phyloP scores from a whole-genome alignment of 1,140 invertebrate species.

The Diorhabda sublineata region DNA sequence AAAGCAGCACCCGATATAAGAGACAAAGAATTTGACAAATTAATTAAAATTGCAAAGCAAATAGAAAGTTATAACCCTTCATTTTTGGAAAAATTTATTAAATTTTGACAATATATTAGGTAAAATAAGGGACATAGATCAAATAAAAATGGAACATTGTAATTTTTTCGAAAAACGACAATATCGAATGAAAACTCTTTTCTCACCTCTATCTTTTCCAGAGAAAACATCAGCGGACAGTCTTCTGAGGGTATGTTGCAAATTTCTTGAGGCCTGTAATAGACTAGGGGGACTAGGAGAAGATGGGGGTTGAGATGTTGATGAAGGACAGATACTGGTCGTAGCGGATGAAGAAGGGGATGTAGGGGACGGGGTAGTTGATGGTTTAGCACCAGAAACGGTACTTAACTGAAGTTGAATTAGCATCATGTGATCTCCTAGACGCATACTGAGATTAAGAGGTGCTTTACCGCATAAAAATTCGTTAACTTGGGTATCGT shows the following conservation, averaged over 20 bases:
- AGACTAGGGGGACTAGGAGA: constrained; percentile 50
- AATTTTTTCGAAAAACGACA: no score
- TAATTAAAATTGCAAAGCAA: no score
- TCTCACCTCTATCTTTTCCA: constrained; percentile 50
- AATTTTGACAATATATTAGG: no score
- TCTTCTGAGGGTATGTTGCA: constrained; percentile 87
- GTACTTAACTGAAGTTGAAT: constrained; percentile 91
- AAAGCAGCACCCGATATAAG: no score
- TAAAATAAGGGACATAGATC: no score
- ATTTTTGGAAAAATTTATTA: no score
- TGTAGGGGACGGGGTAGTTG: constrained; percentile 33
- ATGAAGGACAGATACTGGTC: constrained; percentile 41
- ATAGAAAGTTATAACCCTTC: no score
- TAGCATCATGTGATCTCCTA: constrained; percentile 95
- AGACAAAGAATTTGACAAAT: no score
- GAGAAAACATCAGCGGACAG: constrained; percentile 84
- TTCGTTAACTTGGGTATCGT: constrained; percentile 91
- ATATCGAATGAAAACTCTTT: no score
- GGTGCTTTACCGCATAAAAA: constrained; percentile 91
- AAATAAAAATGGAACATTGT: no score
- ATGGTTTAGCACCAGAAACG: constrained; percentile 52
- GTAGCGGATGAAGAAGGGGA: constrained; percentile 18
- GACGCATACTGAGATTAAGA: constrained; percentile 87
- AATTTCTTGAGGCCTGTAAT: constrained; percentile 83
- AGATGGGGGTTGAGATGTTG: constrained; percentile 23